Conservation (phyloP, 2,113 vertebrate genomes). For the Eonycteris spelaea region DNA sequence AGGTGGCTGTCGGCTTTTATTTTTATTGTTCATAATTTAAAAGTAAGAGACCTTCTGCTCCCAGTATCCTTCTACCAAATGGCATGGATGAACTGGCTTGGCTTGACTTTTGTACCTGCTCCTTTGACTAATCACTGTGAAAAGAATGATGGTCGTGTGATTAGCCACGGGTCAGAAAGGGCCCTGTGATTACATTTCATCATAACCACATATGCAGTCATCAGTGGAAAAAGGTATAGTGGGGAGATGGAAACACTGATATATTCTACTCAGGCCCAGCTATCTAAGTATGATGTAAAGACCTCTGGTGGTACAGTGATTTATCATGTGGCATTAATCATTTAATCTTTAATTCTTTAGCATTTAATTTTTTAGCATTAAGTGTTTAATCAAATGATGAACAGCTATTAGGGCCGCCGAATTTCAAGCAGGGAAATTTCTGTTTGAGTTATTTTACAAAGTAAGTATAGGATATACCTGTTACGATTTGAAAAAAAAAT, state of each 20-base stretch:
- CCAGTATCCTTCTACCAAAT: not conserved
- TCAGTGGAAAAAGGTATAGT: not conserved
- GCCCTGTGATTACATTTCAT: not conserved
- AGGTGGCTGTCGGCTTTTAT: not conserved
- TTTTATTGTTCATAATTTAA: constrained; percentile 41
- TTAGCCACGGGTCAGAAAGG: not conserved
- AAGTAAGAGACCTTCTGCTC: not conserved
- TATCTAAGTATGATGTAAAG: not conserved
- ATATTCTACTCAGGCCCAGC: not conserved
- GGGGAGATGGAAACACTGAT: not conserved
- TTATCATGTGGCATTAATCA: not conserved
- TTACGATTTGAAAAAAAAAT: not conserved
- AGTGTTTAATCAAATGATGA: not conserved
- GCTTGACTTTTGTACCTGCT: not conserved
- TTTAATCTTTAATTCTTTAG: not conserved
- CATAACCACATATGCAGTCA: not conserved
- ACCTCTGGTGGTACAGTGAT: not conserved
- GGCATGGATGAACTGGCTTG: not conserved
- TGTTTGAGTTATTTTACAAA: not conserved
- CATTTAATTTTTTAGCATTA: not conserved
- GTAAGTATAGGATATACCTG: not conserved
- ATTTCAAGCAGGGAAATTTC: not conserved
- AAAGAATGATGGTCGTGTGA: not conserved
- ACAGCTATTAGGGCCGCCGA: not conserved
- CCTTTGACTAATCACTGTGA: not conserved